phyloP scores from a whole-genome alignment of 2,113 vertebrate genomes.

The Dicaeum eximium region DNA sequence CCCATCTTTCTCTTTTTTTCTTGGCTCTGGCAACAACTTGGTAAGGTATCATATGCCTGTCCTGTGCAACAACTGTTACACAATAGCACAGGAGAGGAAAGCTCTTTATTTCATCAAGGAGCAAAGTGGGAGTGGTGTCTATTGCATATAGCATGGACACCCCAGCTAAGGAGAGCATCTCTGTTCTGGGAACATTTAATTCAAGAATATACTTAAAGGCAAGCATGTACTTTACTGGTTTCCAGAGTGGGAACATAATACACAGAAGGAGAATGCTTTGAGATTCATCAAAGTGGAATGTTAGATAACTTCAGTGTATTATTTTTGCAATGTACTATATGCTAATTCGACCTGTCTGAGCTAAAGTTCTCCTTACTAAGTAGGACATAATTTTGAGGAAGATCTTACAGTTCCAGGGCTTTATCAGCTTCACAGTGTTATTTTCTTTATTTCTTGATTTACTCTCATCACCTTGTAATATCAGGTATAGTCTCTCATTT shows the following conservation, averaged over 20 bases:
- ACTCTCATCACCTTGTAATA: background rate
- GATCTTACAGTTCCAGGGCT: background rate
- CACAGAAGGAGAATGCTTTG: background rate
- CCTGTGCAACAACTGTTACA: background rate
- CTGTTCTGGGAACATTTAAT: background rate
- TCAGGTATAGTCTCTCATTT: background rate
- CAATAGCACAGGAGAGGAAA: background rate
- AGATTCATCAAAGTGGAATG: background rate
- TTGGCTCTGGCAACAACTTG: background rate
- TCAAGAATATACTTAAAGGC: background rate
- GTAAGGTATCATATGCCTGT: background rate
- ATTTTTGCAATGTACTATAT: background rate
- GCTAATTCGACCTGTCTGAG: background rate
- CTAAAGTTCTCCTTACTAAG: background rate
- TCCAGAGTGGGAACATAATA: background rate
- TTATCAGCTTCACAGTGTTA: background rate
- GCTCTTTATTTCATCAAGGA: background rate
- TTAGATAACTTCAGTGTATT: background rate
- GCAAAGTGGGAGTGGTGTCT: background rate
- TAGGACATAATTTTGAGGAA: background rate
- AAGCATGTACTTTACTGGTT: background rate
- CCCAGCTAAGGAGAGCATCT: background rate
- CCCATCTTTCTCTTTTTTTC: background rate
- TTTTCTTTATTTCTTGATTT: slow-evolving; percentile 13
- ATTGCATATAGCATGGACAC: background rate